Evolutionary conservation across 2,113 vertebrate species (phyloP).

Genomic region (Tyrannus savana): DNA sequence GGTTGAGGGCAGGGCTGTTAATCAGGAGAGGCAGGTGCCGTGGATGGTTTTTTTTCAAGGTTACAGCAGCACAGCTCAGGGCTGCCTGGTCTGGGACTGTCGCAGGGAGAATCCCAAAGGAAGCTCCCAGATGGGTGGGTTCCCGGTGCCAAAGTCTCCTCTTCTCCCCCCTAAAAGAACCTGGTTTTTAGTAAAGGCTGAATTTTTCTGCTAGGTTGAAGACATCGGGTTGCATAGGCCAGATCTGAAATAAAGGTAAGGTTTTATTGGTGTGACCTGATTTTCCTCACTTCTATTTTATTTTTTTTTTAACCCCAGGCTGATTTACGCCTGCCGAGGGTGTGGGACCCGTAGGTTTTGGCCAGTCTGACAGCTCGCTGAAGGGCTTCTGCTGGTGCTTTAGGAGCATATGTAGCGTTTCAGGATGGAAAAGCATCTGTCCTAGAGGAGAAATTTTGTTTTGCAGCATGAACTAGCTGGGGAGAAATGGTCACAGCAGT

Average conservation of each 20-base stretch:
- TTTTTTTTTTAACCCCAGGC: not conserved
- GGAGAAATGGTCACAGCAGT: not conserved
- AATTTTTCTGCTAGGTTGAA: not conserved
- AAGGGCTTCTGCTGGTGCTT: not conserved
- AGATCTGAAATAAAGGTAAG: not conserved
- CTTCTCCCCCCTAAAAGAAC: not conserved
- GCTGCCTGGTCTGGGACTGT: not conserved
- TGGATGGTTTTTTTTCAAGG: not conserved
- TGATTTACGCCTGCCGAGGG: not conserved
- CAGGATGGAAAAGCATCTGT: not conserved
- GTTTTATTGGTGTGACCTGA: not conserved
- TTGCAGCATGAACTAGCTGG: not conserved
- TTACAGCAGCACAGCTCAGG: not conserved
- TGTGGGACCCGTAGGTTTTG: not conserved
- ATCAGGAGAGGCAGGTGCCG: not conserved
- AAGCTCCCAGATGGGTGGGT: no score
- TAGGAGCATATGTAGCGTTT: slow-evolving; percentile 7
- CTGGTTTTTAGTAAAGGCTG: not conserved
- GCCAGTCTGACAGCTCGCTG: not conserved
- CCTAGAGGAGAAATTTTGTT: slow-evolving; percentile 13
- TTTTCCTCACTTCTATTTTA: not conserved
- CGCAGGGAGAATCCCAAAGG: accelerated
- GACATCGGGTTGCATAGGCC: not conserved
- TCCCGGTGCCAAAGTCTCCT: accelerated
- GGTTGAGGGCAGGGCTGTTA: not conserved